Conservation (phyloP, 2,113 vertebrate species). For the Stigmatopora argus region DNA sequence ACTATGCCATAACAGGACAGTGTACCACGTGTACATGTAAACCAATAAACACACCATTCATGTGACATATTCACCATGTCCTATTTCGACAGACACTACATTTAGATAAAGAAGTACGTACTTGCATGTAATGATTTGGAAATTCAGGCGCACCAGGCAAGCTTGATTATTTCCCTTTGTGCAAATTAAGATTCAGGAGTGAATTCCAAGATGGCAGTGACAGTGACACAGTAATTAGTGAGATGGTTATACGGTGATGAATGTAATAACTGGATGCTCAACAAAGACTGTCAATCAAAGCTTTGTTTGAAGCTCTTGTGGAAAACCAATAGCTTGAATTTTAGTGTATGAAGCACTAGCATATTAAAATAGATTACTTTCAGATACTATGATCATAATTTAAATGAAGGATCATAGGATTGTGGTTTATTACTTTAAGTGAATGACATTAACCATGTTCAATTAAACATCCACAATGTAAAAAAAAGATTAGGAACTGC, state of each 20-base stretch:
- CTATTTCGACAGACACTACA: slow-evolving; percentile 22
- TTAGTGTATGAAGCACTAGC: background rate
- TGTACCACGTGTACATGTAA: slow-evolving; percentile 13
- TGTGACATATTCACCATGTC: slow-evolving; percentile 14
- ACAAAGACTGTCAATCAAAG: slow-evolving; percentile 46
- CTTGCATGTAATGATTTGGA: slow-evolving; percentile 33
- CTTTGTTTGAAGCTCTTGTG: slow-evolving; percentile 20
- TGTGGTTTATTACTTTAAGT: background rate
- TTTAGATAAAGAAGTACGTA: slow-evolving; percentile 21
- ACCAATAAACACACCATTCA: slow-evolving; percentile 27
- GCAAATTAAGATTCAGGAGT: slow-evolving; percentile 36
- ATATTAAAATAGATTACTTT: slow-evolving; percentile 7
- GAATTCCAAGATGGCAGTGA: slow-evolving; percentile 53
- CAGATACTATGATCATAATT: background rate
- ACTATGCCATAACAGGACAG: slow-evolving; percentile 46
- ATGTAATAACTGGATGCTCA: slow-evolving; percentile 46
- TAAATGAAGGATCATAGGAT: slow-evolving; percentile 19
- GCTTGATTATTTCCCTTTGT: slow-evolving; percentile 52
- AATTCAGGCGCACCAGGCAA: slow-evolving; percentile 39
- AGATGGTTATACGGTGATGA: slow-evolving; percentile 47
- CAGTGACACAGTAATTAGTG: slow-evolving; percentile 53
- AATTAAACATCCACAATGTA: slow-evolving; percentile 1
- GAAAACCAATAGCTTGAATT: slow-evolving; percentile 1
- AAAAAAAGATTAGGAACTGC: background rate
- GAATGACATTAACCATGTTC: background rate